A percentile compares a stretch with the other conserved stretches of the same genome.
Evolutionary conservation across 2,797 vertebrate genomes (phyloP).

Genomic region (Arnoldichthys spilopterus): DNA sequence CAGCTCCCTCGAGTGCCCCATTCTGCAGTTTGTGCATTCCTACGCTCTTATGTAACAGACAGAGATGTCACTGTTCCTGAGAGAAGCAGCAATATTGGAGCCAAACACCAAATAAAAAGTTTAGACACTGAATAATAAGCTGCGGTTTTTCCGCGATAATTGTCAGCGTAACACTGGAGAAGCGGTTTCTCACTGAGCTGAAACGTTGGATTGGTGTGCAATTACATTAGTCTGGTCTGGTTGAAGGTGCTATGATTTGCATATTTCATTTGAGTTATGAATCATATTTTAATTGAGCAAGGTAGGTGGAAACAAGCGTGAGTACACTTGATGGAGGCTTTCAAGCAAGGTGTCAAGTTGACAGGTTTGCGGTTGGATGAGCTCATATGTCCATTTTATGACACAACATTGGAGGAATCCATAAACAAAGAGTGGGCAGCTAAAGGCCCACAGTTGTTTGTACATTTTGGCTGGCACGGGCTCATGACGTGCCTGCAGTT

Average conservation of each 20-base stretch:
- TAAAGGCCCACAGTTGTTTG: not conserved
- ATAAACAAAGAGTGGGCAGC: not conserved
- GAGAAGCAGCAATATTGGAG: too few relatives aligned
- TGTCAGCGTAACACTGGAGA: not conserved
- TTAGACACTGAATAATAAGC: not conserved
- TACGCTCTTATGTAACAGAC: not conserved
- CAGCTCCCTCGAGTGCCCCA: not conserved
- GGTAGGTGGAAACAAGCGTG: not conserved
- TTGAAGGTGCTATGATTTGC: too few relatives aligned
- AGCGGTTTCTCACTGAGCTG: not conserved
- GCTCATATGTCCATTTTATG: not conserved
- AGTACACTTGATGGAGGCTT: not conserved
- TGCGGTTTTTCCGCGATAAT: too few relatives aligned
- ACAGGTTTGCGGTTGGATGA: not conserved
- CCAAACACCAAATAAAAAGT: not conserved
- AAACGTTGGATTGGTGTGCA: not conserved
- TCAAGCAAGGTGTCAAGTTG: not conserved
- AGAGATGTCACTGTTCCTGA: too few relatives aligned
- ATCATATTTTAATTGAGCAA: not conserved
- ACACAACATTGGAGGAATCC: not conserved
- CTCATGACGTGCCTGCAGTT: too few relatives aligned
- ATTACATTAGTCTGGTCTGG: not conserved
- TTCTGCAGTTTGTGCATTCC: not conserved
- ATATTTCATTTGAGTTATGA: not conserved
- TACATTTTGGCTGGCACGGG: not conserved